Base-by-base conservation (phyloP, 2,888 invertebrate genomes). In the Drosophila falleni region DNA sequence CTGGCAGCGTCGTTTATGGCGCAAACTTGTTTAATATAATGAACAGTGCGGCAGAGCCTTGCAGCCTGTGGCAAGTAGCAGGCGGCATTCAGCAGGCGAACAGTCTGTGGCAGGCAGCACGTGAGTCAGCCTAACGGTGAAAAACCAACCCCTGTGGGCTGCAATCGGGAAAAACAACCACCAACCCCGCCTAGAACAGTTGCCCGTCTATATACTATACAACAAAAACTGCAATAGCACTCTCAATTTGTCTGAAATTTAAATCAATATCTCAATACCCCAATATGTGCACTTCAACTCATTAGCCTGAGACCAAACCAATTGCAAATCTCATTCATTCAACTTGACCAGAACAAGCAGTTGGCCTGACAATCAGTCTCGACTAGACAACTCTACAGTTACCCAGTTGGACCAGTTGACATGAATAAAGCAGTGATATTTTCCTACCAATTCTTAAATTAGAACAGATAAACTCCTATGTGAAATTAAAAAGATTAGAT, bases 1-100 rank as follows among this genome's bases (percentile, higher is more conserved):
- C 76, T 73, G 81, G 82, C 86, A 66, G 71, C 74, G 75, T 78
- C 88, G 75, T 81, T 89, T 87, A 81, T 89, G 82, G 80, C 73
- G 80, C 72, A 87, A 87, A 89, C 86, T 87, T 87, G 89, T 87
- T 87, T 87, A 89, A 87, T 85, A 87, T 85, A 87, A 87, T 89
- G 82, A 85, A 87, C 88, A 88, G 73, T 64, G 71, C 75, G 73
- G 50, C 74, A 60, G 63, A 62, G 42, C 61, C 74, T 66, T 72
- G 80, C 84, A 75, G 70, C 66, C 65, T 55, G 67, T 67, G 51
- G 53, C 67, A 64, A 35, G 39, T 23, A 51, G 56, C 64, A 55
- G n/a, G 42, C 8, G 47, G 53, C 67, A 64, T 19, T 31, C 16
- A 41, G 56, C 64, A 55, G 16, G 23, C 23, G 19, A 16, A 15